Evolutionary conservation across 2,797 vertebrate species (phyloP), one percentile per base, ranked within the genome.

Genomic region (Orestias chungarensis): DNA sequence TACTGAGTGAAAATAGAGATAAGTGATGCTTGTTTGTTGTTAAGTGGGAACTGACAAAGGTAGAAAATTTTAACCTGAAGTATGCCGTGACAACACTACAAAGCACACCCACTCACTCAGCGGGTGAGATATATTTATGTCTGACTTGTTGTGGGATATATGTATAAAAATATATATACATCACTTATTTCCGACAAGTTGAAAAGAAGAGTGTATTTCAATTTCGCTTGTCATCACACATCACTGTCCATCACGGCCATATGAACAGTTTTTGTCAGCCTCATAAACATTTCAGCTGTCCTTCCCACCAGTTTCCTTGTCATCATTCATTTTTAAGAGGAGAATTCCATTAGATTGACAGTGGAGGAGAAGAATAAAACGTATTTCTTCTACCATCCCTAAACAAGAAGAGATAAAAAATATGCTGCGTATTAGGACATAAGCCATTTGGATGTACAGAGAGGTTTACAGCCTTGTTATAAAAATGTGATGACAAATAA

Each of bases 401-500:
- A 86, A 91, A 82, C 77, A 88, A 64, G 68, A 61, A 73, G 43
- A 66, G 61, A 77, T 76, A 64, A 79, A 75, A 73, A 88, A 47
- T 79, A 81, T 86, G 87, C 54, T 85, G 73, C 88, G 92, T 91
- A 87, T 91, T 92, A 90, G 83, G 84, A 86, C 83, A 77, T 75
- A 80, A 66, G 88, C 79, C 76, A 79, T 88, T 72, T 70, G 80
- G n/a, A n/a, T 88, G 77, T 72, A 84, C 84, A 86, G 84, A 86
- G 71, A 85, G 83, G 88, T 89, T 89, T 80, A 87, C 74, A 77
- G 74, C 83, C 76, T 86, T 78, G 83, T 87, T 91, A 84, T 80
- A 75, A 40, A 66, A 46, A 86, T 87, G 86, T 90, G 91, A 93
- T 86, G 89, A 84, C 82, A 87, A 86, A 89, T 89, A 82, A 90